Base-by-base conservation (phyloP, 1,140 invertebrate genomes). In the Trialeurodes vaporariorum region DNA sequence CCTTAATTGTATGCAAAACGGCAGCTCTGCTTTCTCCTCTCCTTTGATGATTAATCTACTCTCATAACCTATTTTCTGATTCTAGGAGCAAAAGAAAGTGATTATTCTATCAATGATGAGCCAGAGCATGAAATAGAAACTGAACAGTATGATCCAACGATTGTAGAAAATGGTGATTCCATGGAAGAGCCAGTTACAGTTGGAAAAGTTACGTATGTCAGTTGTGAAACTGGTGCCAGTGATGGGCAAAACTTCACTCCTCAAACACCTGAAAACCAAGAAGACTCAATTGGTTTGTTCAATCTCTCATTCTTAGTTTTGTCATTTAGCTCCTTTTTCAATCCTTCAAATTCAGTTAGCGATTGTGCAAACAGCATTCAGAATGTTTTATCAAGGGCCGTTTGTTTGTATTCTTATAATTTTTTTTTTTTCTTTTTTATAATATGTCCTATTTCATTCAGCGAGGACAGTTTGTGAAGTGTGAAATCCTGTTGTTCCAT, bases 31-130 rank as follows among this genome's bases (percentile, higher is more conserved):
- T n/a, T n/a, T n/a, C n/a, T n/a, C n/a, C n/a, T n/a, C n/a, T 13
- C 9, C 25, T 25, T 65, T 65, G 24, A 58, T 59, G 22, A 24
- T 58, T 11, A 65, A 12, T 26, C 27, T 65, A 2, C 25, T 17
- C 23, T 63, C 17, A 25, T 61, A 65, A 24, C 9, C 13, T 61
- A 34, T 65, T 49, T 2, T 49, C 21, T 62, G 34, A n/a, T 69
- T 67, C 22, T 67, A 77, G 76, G 88, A 67, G 87, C 88, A 11
- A 83, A 85, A 72, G 84, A 87, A 59, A 86, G 82, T 62, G 89
- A 91, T 77, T 91, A 90, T n/a, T 25, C 67, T 13, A 71, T 68
- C 27, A 68, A 68, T 61, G 58, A 63, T 40, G 71, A 75, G 60
- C 73, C 74, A 25, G 76, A 76, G 25, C 79, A 78, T 9, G 74